Evolutionary conservation across 2,888 invertebrate genomes (phyloP).

Genomic region (Rhamnusium bicolor): DNA sequence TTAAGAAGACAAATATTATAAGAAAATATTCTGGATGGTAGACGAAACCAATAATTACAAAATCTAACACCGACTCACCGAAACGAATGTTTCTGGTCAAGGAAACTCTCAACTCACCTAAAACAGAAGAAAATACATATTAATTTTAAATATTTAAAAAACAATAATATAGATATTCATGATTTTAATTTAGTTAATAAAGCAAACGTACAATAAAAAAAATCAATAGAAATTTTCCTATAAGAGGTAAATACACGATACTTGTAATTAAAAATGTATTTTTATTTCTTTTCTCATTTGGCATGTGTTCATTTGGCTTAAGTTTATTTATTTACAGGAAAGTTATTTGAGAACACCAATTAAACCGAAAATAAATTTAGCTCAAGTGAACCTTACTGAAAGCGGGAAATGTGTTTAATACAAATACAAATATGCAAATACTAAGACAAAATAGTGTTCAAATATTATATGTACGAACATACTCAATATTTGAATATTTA

Average conservation of each 20-base stretch:
- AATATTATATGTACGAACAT: too few relatives aligned
- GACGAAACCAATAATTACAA: background rate
- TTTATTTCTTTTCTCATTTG: background rate
- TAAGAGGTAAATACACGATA: background rate
- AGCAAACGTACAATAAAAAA: too few relatives aligned
- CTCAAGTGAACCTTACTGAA: background rate
- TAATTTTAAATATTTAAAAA: too few relatives aligned
- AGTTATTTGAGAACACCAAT: background rate
- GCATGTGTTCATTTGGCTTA: background rate
- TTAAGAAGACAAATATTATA: too few relatives aligned
- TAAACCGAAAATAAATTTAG: background rate
- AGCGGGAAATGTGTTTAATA: background rate
- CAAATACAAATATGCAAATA: too few relatives aligned
- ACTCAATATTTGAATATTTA: too few relatives aligned
- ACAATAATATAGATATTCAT: background rate
- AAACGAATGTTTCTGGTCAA: background rate
- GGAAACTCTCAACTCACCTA: background rate
- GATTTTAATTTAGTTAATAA: background rate
- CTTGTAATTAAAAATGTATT: background rate
- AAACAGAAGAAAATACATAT: background rate
- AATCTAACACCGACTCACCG: background rate
- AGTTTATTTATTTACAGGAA: background rate
- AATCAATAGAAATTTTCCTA: background rate
- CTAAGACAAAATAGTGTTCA: too few relatives aligned
- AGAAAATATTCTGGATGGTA: too few relatives aligned